Evolutionary conservation across 2,797 vertebrate genomes (phyloP).

Genomic region (Acipenser oxyrinchus): DNA sequence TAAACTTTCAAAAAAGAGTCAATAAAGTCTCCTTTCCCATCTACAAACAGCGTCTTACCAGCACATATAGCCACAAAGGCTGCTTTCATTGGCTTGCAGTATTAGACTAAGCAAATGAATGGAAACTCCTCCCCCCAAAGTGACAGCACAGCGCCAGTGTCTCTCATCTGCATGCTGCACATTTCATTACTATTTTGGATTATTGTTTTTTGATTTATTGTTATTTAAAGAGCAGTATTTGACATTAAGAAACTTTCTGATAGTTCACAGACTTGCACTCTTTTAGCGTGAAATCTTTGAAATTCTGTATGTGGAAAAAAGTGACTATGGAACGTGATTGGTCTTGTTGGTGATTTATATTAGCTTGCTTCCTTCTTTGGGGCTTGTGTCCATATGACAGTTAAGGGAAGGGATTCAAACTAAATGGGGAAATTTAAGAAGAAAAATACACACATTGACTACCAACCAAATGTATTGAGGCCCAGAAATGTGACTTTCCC

Average conservation of each 20-base stretch:
- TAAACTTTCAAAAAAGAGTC: not conserved
- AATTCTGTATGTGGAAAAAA: slow-evolving; percentile 47
- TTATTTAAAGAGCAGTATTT: slow-evolving; percentile 54
- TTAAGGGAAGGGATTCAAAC: slow-evolving; percentile 9
- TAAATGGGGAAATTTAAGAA: slow-evolving; percentile 19
- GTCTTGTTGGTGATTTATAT: slow-evolving; percentile 39
- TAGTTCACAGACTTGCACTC: slow-evolving; percentile 41
- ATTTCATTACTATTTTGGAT: slow-evolving; percentile 51
- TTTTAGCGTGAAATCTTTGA: slow-evolving; percentile 52
- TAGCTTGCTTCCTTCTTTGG: slow-evolving; percentile 27
- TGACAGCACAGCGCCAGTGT: slow-evolving; percentile 24
- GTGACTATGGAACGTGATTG: slow-evolving; percentile 41
- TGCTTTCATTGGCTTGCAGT: slow-evolving; percentile 27
- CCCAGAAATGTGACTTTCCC: not conserved
- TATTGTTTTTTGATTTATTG: slow-evolving; percentile 46
- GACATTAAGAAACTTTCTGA: slow-evolving; percentile 36
- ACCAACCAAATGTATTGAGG: not conserved
- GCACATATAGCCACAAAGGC: not conserved
- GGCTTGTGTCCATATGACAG: slow-evolving; percentile 20
- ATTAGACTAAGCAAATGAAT: no score
- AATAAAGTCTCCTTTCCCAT: not conserved
- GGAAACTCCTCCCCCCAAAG: no score
- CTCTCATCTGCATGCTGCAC: slow-evolving; percentile 62
- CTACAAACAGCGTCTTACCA: not conserved
- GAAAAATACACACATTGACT: slow-evolving; percentile 16